A percentile compares a stretch with the other conserved stretches of the same genome.
These are phyloP conservation scores for Trinectes maculatus DNA, from an alignment of 2,113 vertebrate species.

Conservation along the genomic window DNA sequence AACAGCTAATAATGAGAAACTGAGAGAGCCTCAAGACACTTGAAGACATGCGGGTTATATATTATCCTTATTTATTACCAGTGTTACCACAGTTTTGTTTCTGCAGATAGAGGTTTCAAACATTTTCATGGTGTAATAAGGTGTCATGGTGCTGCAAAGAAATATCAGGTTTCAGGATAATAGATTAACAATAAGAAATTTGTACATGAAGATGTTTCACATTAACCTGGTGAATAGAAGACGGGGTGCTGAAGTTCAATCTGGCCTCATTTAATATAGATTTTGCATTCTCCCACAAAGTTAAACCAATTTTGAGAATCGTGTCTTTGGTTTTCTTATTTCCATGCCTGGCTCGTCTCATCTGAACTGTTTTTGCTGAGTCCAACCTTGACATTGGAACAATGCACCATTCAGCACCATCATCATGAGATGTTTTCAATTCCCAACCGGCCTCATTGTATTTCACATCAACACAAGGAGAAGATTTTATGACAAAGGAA, in stretches of 20 bases:
- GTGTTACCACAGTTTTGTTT: not conserved
- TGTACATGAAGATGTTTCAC: not conserved
- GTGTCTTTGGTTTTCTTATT: slow-evolving; percentile 19
- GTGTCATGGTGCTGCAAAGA: not conserved
- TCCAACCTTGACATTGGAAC: slow-evolving; percentile 32
- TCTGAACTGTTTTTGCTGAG: no score
- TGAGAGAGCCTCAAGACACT: not conserved
- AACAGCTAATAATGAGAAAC: slow-evolving; percentile 16
- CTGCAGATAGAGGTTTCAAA: no score
- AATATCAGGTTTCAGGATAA: not conserved
- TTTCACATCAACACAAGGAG: slow-evolving; percentile 37
- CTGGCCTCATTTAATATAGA: not conserved
- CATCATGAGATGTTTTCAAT: slow-evolving; percentile 38
- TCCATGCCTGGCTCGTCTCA: not conserved
- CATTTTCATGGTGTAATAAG: no score
- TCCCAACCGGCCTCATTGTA: slow-evolving; percentile 22
- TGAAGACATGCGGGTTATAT: not conserved
- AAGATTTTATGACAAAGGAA: slow-evolving; percentile 4
- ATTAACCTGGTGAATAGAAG: not conserved
- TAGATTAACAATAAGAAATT: not conserved
- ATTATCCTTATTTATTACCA: not conserved
- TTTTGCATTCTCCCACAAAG: not conserved
- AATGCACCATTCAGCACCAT: slow-evolving; percentile 22
- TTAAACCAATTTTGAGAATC: slow-evolving; percentile 18
- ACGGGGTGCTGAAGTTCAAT: not conserved